Evolutionary conservation across 2,888 invertebrate species (phyloP).

Genomic region (Penaeus monodon): DNA sequence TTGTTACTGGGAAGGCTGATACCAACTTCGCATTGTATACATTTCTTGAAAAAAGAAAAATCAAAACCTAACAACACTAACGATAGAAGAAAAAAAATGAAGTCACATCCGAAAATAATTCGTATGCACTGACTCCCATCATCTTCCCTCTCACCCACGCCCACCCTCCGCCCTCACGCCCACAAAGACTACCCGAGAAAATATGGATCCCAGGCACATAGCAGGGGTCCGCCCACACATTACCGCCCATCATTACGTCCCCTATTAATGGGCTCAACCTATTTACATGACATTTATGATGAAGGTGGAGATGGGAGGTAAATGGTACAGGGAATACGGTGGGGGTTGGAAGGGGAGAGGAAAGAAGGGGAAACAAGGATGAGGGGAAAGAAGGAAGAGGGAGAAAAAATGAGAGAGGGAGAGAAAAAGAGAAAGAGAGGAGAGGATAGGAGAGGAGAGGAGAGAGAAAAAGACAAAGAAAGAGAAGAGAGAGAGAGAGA

Average conservation of each 20-base stretch:
- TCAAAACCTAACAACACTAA: too few species aligned
- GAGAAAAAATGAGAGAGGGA: not conserved
- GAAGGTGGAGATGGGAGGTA: not conserved
- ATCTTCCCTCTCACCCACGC: not conserved
- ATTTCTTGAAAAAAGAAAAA: too few species aligned
- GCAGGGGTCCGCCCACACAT: too few species aligned
- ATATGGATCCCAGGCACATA: too few species aligned
- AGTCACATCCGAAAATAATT: not conserved
- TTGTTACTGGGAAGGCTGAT: too few species aligned
- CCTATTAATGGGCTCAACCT: not conserved
- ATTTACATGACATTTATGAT: not conserved
- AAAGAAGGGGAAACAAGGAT: not conserved
- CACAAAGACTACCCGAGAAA: too few species aligned
- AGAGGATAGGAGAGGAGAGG: not conserved
- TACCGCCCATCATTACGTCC: too few species aligned
- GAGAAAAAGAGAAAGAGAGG: conserved; percentile 3
- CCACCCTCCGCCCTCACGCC: not conserved
- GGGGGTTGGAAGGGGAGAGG: not conserved
- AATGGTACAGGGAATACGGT: not conserved
- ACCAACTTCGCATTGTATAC: too few species aligned
- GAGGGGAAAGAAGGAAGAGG: not conserved
- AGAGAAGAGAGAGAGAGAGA: conserved; percentile 45
- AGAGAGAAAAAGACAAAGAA: not conserved
- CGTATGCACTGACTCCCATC: not conserved
- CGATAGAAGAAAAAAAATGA: too few species aligned